Percentiles rank a stretch among this genome's conserved stretches.
Evolutionary conservation across 2,113 vertebrate species (phyloP).

Genomic region (Channa maculata): DNA sequence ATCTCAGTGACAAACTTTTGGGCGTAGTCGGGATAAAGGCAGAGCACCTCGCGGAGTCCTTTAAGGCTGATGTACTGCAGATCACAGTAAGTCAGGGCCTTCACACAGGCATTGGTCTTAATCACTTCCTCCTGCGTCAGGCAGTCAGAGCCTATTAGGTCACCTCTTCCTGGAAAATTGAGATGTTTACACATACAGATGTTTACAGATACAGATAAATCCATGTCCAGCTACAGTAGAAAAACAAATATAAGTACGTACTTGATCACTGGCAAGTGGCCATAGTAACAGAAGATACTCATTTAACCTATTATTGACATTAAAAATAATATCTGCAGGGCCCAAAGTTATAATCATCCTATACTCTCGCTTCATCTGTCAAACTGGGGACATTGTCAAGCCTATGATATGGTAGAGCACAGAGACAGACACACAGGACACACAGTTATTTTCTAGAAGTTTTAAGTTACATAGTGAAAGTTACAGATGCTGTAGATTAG

Average conservation of each 20-base stretch:
- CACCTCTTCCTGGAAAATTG: constrained; percentile 81
- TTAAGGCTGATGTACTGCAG: constrained; percentile 88
- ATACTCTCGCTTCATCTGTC: not conserved
- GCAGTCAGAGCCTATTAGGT: constrained; percentile 86
- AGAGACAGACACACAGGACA: not conserved
- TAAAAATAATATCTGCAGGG: not conserved
- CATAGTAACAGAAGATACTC: not conserved
- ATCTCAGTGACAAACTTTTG: constrained; percentile 86
- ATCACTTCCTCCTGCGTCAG: constrained; percentile 86
- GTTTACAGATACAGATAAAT: not conserved
- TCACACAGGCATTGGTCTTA: constrained; percentile 88
- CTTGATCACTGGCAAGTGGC: too few species aligned
- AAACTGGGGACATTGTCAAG: not conserved
- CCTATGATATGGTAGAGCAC: not conserved
- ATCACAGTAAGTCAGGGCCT: constrained; percentile 88
- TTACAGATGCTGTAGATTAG: not conserved
- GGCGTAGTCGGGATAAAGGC: constrained; percentile 86
- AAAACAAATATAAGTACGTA: too few species aligned
- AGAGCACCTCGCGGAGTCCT: constrained; percentile 85
- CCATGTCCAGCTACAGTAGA: not conserved
- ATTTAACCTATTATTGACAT: not conserved
- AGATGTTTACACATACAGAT: not conserved
- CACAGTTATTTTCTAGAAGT: not conserved
- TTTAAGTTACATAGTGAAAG: not conserved
- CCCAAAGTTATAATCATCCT: not conserved